These are phyloP conservation scores for Anorthoa munda DNA, from an alignment of 2,888 invertebrate genomes.

Conservation along the genomic window DNA sequence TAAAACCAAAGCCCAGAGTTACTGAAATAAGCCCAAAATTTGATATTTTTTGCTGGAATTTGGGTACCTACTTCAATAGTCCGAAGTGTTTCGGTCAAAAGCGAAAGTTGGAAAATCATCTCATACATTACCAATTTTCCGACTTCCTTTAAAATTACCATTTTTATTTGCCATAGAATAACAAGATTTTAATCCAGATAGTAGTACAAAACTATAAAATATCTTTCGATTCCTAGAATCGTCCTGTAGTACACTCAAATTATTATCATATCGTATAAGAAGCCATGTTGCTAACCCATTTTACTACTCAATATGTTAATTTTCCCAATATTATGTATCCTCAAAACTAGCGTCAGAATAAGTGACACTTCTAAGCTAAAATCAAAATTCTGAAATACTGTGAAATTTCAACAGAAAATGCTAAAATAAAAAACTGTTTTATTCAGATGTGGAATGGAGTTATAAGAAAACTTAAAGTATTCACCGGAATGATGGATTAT, in stretches of 20 bases:
- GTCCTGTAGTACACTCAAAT: not conserved
- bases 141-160: not conserved
- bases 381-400: slow-evolving; percentile 21
- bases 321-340: slow-evolving; percentile 11
- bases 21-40: not conserved
- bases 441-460: slow-evolving; percentile 40
- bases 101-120: not conserved
- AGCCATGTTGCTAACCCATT: slow-evolving; percentile 31
- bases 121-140: not conserved
- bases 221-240: not conserved
- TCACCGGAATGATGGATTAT: slow-evolving; percentile 49
- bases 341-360: slow-evolving; percentile 10
- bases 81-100: not conserved
- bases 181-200: not conserved
- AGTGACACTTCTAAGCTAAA: slow-evolving; percentile 26
- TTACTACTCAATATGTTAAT: slow-evolving; percentile 18
- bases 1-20: too few species aligned
- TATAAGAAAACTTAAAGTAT: slow-evolving; percentile 29
- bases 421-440: slow-evolving; percentile 43
- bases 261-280: slow-evolving; percentile 12
- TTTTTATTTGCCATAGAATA: not conserved
- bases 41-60: not conserved
- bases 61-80: not conserved
- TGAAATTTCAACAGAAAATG: slow-evolving; percentile 30
- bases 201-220: not conserved